Evolutionary conservation across 2,113 vertebrate genomes (phyloP).

Genomic region (Hyperopisus bebe): DNA sequence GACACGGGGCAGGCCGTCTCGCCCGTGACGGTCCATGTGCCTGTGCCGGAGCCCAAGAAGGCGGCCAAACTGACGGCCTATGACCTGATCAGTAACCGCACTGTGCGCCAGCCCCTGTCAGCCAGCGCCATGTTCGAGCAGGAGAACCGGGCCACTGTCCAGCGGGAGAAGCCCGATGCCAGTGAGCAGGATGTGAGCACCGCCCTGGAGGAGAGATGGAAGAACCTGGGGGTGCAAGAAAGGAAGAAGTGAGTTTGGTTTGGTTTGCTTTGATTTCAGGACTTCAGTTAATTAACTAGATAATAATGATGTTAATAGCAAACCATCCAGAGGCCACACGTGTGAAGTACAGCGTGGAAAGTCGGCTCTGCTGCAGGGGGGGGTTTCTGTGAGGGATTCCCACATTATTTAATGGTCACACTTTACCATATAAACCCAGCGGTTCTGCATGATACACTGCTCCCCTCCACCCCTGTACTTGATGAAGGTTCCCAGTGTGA

Average conservation of each 20-base stretch:
- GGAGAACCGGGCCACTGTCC: constrained; percentile 64
- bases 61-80: constrained; percentile 71
- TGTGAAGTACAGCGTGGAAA: constrained; percentile 55
- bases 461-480: background rate
- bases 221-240: constrained; percentile 73
- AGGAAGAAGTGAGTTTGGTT: constrained; percentile 80
- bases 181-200: constrained; percentile 66
- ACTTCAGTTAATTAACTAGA: constrained; percentile 39
- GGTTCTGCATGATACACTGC: constrained; percentile 27
- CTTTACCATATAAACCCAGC: constrained; percentile 33
- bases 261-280: constrained; percentile 59
- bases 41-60: constrained; percentile 30
- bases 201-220: constrained; percentile 72
- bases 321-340: constrained; percentile 41
- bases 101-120: constrained; percentile 71
- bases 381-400: constrained; percentile 26
- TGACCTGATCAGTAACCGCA: constrained; percentile 76
- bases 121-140: constrained; percentile 73
- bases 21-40: constrained; percentile 69
- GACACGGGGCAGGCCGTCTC: constrained; percentile 59
- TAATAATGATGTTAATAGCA: constrained; percentile 17
- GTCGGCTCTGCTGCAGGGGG: constrained; percentile 29
- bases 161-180: constrained; percentile 66
- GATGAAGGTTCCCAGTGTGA: constrained; percentile 19
- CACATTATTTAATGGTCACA: constrained; percentile 22